Percentiles rank a stretch among this genome's conserved stretches.
Conservation (phyloP, 2,888 invertebrate species). For the Eristalinus sepulchralis region DNA sequence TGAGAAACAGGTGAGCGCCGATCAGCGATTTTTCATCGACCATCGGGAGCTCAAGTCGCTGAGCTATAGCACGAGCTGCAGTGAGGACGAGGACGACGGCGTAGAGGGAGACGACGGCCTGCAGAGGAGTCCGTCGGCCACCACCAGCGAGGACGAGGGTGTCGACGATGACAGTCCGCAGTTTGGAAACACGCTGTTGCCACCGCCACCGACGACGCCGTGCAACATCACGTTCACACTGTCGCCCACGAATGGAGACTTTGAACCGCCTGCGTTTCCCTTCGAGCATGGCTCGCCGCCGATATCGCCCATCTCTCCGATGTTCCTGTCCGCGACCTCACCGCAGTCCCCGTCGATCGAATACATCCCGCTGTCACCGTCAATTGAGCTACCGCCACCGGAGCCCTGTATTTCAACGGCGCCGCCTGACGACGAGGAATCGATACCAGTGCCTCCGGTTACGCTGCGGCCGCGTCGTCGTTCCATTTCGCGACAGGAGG, state of each 20-base stretch:
- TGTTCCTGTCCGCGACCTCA: constrained; percentile 75
- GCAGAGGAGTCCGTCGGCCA: constrained; percentile 75
- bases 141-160: constrained; percentile 81
- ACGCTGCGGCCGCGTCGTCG: constrained; percentile 84
- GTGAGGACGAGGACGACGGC: constrained; percentile 81
- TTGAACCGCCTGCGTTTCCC: constrained; percentile 79
- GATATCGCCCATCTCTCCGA: constrained; percentile 77
- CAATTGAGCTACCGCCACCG: constrained; percentile 83
- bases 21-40: constrained; percentile 78
- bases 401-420: constrained; percentile 61
- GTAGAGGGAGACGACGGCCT: constrained; percentile 75
- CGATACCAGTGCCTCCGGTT: constrained; percentile 75
- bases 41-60: constrained; percentile 79
- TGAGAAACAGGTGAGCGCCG: constrained; percentile 82
- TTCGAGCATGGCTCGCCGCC: constrained; percentile 79
- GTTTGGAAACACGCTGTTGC: constrained; percentile 81
- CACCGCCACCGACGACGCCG: constrained; percentile 81
- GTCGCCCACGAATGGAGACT: constrained; percentile 83
- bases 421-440: constrained; percentile 73
- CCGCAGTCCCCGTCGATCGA: constrained; percentile 74
- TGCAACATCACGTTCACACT: constrained; percentile 85
- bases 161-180: constrained; percentile 81
- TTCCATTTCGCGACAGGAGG: constrained; percentile 91
- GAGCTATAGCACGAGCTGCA: constrained; percentile 82
- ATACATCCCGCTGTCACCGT: constrained; percentile 80